These are phyloP conservation scores for Valencia hispanica DNA, from an alignment of 2,797 vertebrate species.

Conservation along the genomic window DNA sequence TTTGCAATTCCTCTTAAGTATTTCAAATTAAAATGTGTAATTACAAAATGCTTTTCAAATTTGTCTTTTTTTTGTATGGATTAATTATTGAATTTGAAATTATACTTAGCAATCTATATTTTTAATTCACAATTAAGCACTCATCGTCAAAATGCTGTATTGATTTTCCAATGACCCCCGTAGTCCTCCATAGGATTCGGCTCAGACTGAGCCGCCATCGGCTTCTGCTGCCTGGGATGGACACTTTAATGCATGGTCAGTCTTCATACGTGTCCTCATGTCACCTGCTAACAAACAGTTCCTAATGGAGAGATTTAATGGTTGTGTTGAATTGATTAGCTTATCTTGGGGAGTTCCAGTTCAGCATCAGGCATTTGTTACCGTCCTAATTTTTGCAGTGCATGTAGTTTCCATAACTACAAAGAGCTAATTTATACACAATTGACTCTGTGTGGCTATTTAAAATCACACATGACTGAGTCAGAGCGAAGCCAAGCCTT, in stretches of 20 bases:
- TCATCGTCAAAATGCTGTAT: too few species aligned
- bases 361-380: constrained; percentile 29
- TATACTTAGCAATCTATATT: too few species aligned
- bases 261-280: neutral
- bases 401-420: constrained; percentile 60
- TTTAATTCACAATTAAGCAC: too few species aligned
- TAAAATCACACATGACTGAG: constrained; percentile 42
- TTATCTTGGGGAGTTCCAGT: neutral
- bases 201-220: neutral
- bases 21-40: too few species aligned
- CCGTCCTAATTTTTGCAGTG: constrained; percentile 7
- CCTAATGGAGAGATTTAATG: neutral
- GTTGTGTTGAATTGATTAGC: constrained; percentile 11
- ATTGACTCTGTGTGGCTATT: constrained; percentile 26
- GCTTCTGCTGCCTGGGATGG: neutral
- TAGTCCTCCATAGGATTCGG: too few species aligned
- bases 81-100: too few species aligned
- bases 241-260: neutral
- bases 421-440: constrained; percentile 24
- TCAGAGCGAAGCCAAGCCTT: constrained; percentile 8
- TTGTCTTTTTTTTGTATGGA: too few species aligned
- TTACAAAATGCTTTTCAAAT: too few species aligned
- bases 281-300: neutral
- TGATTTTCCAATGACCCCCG: too few species aligned
- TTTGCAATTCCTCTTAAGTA: too few species aligned